Conservation (phyloP, 2,113 vertebrate species). For the Megaptera novaeangliae region DNA sequence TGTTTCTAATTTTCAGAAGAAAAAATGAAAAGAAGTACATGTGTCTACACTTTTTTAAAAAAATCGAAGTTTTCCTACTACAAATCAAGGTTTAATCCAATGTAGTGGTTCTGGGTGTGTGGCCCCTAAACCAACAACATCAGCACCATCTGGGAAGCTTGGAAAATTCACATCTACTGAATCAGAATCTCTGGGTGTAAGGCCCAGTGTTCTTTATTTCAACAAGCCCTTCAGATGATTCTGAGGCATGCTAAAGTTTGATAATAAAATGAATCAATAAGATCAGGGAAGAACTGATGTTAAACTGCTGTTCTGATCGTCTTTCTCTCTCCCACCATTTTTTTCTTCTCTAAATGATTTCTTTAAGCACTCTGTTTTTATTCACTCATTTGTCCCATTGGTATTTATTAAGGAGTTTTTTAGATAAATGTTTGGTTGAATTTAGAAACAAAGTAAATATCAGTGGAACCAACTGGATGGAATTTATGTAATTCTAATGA, state of each 20-base stretch:
- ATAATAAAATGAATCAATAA: not conserved
- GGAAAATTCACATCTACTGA: not conserved
- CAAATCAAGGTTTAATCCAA: not conserved
- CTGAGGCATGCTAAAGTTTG: not conserved
- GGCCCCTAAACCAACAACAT: not conserved
- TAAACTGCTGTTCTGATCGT: not conserved
- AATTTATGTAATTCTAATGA: not conserved
- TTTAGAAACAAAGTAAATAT: not conserved
- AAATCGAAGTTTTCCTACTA: not conserved
- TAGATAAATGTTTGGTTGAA: not conserved
- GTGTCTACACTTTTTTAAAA: not conserved
- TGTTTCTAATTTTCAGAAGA: not conserved
- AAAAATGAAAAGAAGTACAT: not conserved
- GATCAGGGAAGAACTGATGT: not conserved
- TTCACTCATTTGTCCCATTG: not conserved
- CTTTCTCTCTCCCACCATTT: not conserved
- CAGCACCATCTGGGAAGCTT: not conserved
- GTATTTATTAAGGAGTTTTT: not conserved
- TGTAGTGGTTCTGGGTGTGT: not conserved
- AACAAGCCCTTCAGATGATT: not conserved
- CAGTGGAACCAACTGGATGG: not conserved
- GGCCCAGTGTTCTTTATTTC: not conserved
- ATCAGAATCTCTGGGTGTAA: not conserved
- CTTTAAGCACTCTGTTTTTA: not conserved
- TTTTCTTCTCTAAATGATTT: not conserved